Conservation (phyloP, 2,888 invertebrate species). For the Cerastis leucographa region DNA sequence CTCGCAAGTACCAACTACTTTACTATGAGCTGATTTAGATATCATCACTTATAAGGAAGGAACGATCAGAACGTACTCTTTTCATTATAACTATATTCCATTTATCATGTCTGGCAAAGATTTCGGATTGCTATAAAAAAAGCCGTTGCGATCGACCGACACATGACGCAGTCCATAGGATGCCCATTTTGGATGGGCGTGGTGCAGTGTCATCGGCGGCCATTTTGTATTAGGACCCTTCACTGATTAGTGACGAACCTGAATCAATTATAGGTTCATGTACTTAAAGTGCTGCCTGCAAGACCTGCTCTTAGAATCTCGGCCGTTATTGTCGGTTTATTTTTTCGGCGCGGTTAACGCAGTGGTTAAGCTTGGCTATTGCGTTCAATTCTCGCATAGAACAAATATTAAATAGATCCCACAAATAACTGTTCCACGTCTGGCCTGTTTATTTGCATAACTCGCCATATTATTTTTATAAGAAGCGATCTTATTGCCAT, state of each 20-base stretch:
- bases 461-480: too few species aligned
- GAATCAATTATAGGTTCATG: background rate
- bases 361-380: background rate
- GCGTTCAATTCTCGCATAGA: too few species aligned
- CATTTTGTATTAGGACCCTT: background rate
- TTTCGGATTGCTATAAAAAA: background rate
- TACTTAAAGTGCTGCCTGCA: background rate
- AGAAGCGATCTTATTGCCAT: too few species aligned
- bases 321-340: background rate
- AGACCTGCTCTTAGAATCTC: background rate
- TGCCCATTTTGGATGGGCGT: background rate
- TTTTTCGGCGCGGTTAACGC: background rate
- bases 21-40: background rate
- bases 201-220: background rate
- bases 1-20: background rate
- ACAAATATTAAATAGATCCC: too few species aligned
- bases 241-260: too few species aligned
- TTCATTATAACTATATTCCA: background rate
- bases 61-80: background rate
- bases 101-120: background rate
- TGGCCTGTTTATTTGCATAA: too few species aligned
- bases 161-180: background rate
- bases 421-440: too few species aligned
- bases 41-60: background rate
- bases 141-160: background rate